Conservation (phyloP, 2,113 vertebrate species). For the Passer montanus region DNA sequence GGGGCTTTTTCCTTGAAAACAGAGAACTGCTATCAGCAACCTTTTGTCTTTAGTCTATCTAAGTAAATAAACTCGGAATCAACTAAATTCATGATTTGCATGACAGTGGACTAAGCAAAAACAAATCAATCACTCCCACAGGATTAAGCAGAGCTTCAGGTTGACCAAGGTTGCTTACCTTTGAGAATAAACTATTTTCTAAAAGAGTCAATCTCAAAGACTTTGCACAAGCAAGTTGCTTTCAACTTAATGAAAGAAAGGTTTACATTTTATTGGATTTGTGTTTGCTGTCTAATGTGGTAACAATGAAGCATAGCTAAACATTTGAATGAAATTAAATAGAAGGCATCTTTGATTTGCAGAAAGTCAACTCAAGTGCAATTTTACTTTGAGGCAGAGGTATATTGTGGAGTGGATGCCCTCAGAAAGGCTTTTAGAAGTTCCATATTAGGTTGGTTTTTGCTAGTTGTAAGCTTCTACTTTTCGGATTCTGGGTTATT, state of each 20-base stretch:
- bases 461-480: neutral
- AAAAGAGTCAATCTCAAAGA: conserved; percentile 55
- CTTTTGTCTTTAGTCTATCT: neutral
- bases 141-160: conserved; percentile 51
- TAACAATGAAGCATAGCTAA: conserved; percentile 39
- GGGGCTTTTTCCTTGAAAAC: neutral
- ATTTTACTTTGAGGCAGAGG: neutral
- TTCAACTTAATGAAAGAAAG: conserved; percentile 60
- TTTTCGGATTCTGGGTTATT: neutral
- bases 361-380: conserved; percentile 45
- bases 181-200: conserved; percentile 62
- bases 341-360: conserved; percentile 18
- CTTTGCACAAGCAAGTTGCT: conserved; percentile 52
- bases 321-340: conserved; percentile 42
- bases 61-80: neutral
- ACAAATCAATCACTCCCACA: neutral
- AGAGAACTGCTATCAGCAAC: neutral
- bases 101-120: neutral
- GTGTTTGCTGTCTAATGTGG: conserved; percentile 50
- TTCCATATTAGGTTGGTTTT: neutral
- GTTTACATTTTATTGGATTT: conserved; percentile 58
- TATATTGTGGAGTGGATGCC: neutral
- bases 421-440: neutral
- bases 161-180: conserved; percentile 57
- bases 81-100: conserved; percentile 9